phyloP scores from a whole-genome alignment of 2,113 vertebrate genomes.

The Excalfactoria chinensis region DNA sequence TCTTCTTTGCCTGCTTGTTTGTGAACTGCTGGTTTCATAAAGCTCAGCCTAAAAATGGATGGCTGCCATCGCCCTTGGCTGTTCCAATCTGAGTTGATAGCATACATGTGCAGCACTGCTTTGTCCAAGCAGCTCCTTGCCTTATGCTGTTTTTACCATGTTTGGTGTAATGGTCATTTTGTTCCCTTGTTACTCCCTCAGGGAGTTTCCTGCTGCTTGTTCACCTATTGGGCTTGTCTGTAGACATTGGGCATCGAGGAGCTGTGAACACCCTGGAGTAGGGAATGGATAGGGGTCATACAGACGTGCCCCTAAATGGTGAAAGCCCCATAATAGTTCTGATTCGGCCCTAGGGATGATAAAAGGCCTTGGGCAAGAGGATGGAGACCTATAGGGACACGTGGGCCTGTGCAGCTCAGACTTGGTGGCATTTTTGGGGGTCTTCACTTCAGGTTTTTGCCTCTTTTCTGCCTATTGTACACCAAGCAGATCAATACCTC shows the following conservation, averaged over 20 bases:
- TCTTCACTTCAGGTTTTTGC: neutral
- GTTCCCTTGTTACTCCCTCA: neutral
- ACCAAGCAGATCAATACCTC: neutral
- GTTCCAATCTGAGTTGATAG: neutral
- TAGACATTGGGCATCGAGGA: neutral
- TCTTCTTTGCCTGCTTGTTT: neutral
- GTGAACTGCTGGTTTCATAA: neutral
- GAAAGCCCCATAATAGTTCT: neutral
- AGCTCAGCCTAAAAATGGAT: neutral
- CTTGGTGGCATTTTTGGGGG: neutral
- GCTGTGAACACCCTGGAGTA: neutral
- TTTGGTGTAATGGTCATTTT: neutral
- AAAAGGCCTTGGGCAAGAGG: neutral
- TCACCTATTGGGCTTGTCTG: neutral
- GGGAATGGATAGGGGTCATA: neutral
- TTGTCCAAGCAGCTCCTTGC: neutral
- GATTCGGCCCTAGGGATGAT: neutral
- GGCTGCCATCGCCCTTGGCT: neutral
- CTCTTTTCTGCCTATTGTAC: neutral
- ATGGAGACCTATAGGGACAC: neutral
- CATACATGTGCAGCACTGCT: neutral
- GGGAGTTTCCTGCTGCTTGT: neutral
- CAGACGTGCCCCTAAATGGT: neutral
- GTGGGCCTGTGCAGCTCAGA: neutral
- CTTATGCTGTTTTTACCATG: neutral